Percentiles rank a stretch among this genome's conserved stretches.
Evolutionary conservation across 2,113 vertebrate genomes (phyloP).

Genomic region (Calyptommatus sinebrachiatus): DNA sequence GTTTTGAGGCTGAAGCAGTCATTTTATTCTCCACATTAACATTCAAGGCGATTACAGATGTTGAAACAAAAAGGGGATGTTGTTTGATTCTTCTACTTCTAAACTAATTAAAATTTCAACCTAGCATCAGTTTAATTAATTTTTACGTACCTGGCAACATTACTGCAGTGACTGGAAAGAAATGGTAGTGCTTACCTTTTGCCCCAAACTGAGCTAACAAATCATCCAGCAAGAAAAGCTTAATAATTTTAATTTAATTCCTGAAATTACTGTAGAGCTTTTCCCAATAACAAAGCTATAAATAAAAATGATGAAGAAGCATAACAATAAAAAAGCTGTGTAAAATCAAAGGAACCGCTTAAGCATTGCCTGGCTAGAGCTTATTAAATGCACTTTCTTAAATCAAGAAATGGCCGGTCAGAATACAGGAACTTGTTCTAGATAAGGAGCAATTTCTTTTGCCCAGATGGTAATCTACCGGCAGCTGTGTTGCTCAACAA

Average conservation of each 20-base stretch:
- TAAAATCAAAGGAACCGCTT: background rate
- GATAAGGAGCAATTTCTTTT: background rate
- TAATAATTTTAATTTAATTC: background rate
- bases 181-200: background rate
- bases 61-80: slow-evolving; percentile 3
- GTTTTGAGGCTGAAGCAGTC: background rate
- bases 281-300: background rate
- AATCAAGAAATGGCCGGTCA: background rate
- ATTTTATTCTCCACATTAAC: background rate
- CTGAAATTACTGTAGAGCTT: background rate
- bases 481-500: too few species aligned
- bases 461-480: too few species aligned
- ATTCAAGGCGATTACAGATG: background rate
- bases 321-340: background rate
- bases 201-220: background rate
- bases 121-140: slow-evolving; percentile 11
- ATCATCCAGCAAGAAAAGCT: background rate
- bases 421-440: too few species aligned
- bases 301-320: background rate
- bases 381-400: background rate
- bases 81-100: background rate
- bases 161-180: background rate
- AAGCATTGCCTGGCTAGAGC: background rate
- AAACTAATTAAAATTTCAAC: slow-evolving; percentile 11
- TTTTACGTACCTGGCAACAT: slow-evolving; percentile 13